Evolutionary conservation across 2,797 vertebrate genomes (phyloP).

Genomic region (Luscinia megarhynchos): DNA sequence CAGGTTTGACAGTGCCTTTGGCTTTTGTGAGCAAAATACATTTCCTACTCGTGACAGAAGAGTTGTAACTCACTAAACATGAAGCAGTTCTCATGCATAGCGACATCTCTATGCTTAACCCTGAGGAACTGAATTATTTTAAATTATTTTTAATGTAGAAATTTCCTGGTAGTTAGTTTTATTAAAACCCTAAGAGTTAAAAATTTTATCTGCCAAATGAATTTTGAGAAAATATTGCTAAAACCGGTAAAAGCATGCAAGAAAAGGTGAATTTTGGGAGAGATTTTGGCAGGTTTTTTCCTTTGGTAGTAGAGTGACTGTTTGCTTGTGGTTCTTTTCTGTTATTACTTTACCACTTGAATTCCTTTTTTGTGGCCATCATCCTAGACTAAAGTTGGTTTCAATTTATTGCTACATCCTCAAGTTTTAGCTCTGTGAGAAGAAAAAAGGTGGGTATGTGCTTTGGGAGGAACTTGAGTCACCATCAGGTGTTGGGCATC

Average conservation of each 20-base stretch:
- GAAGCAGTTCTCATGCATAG: conserved; percentile 10
- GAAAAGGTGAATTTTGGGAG: neutral
- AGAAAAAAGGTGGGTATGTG: neutral
- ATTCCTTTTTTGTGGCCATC: neutral
- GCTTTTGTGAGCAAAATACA: conserved; percentile 50
- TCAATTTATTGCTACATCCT: neutral
- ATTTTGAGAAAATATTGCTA: conserved; percentile 34
- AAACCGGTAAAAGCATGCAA: neutral
- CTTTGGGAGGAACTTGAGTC: neutral
- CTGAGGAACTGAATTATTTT: conserved; percentile 62
- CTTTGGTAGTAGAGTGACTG: neutral
- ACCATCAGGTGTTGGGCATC: accelerated
- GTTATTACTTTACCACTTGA: neutral
- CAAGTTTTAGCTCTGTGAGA: neutral
- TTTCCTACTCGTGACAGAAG: conserved; percentile 46
- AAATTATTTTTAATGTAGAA: conserved; percentile 54
- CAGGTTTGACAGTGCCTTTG: conserved; percentile 38
- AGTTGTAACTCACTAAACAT: conserved; percentile 53
- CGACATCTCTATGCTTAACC: conserved; percentile 46
- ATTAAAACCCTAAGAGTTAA: conserved; percentile 38
- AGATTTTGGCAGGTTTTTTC: neutral
- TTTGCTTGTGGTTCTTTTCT: neutral
- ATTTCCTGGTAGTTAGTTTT: conserved; percentile 67
- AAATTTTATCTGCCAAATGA: conserved; percentile 8
- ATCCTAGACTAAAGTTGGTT: neutral